Base-by-base conservation (phyloP, 2,797 vertebrate genomes). In the Danionella dracula region DNA sequence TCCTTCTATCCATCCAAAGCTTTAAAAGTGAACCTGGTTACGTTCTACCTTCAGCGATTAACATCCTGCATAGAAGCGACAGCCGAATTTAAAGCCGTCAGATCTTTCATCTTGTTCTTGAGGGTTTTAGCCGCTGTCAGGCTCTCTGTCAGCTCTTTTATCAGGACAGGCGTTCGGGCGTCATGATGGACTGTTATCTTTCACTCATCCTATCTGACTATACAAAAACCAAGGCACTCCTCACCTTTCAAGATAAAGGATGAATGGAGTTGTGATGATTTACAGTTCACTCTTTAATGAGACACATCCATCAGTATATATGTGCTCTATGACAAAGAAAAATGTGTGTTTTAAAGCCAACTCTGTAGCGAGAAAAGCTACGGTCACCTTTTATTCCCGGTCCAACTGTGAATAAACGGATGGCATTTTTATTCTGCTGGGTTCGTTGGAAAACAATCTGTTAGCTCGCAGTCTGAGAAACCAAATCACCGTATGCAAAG, bases 71-170 rank as follows among this genome's bases (percentile, higher is more conserved):
- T 11, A 20, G 9, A n/a, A 53, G 34, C 17, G 10, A 8, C 23
- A 42, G n/a, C 41, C 15, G 27, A 42, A 16, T 20, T 34, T 31
- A 4, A 17, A 53, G n/a, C 4, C 17, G 20, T 64, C n/a, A 32
- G 17, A 17, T 42, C 48, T 53, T 64, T 53, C 20, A n/a, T 20
- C 27, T 29, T 5, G 37, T 62, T 12, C 59, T 63, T 15, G 3
- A 32, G 60, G 60, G 34, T 35, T 62, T 62, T 50, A 23, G 46
- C 21, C 19, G 46, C 49, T 40, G 34, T 4, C 21, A 40, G 37
- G 12, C 12, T 46, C 31, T 60, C 16, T 20, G 60, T 32, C 35
- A 63, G 37, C 48, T 63, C 46, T 63, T 63, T 51, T 63, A 63
- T 51, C 60, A 15, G 37, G 60, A 32, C 21, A 46, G 35, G 19